Evolutionary conservation across 1,140 invertebrate species (phyloP).

Genomic region (Lepidotrigona ventralis): DNA sequence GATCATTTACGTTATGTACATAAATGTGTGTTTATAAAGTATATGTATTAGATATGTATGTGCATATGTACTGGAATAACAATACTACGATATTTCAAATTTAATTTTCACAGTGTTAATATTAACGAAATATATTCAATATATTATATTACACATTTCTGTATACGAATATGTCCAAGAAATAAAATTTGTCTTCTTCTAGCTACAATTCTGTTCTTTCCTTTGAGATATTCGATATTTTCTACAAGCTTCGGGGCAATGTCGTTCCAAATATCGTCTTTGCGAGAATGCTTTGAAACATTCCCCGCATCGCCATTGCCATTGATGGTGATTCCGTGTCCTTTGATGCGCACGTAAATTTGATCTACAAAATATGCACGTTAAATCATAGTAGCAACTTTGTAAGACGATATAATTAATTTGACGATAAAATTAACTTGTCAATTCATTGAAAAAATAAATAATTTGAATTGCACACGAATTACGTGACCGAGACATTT

Average conservation of each 20-base stretch:
- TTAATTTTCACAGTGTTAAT: neutral
- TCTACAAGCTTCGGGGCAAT: conserved; percentile 85
- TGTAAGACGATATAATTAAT: neutral
- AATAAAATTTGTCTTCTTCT: conserved; percentile 10
- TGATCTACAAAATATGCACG: conserved; percentile 78
- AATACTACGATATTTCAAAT: conserved; percentile 2
- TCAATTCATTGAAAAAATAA: neutral
- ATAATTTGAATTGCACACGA: neutral
- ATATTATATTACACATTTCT: conserved; percentile 27
- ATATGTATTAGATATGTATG: neutral
- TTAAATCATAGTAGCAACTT: neutral
- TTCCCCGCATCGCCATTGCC: conserved; percentile 84
- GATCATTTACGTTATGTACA: too few species aligned
- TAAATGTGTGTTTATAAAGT: neutral
- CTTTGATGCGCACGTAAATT: conserved; percentile 87
- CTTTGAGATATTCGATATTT: conserved; percentile 81
- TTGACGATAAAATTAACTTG: too few species aligned
- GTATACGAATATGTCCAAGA: neutral
- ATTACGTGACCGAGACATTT: neutral
- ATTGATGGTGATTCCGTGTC: conserved; percentile 85
- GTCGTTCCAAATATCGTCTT: conserved; percentile 86
- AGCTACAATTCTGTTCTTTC: conserved; percentile 59
- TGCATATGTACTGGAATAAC: neutral
- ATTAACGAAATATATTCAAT: conserved; percentile 28
- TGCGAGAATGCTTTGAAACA: conserved; percentile 89